phyloP scores from a whole-genome alignment of 2,113 vertebrate genomes.

The Ailurus styani region DNA sequence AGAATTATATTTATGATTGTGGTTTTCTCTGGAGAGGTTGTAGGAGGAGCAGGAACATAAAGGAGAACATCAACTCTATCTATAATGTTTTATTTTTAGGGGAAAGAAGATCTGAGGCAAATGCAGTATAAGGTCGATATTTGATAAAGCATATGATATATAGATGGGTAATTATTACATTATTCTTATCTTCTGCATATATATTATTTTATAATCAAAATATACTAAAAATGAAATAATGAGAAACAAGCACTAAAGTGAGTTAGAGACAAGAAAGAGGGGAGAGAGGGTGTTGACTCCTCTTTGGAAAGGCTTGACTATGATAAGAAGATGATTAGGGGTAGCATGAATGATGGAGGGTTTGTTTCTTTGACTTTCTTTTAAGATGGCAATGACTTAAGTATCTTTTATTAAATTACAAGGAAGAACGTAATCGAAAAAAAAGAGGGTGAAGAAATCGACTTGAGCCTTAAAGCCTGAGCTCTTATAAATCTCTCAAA shows the following conservation, averaged over 20 bases:
- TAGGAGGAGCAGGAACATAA: neutral
- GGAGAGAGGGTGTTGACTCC: neutral
- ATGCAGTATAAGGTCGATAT: neutral
- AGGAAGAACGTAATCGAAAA: neutral
- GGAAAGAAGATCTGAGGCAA: neutral
- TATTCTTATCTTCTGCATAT: neutral
- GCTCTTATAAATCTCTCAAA: neutral
- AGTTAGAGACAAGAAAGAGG: neutral
- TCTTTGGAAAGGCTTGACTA: neutral
- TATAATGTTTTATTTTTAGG: neutral
- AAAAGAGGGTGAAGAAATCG: neutral
- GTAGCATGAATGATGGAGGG: neutral
- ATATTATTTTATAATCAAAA: neutral
- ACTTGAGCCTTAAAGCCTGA: neutral
- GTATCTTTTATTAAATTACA: neutral
- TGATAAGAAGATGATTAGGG: neutral
- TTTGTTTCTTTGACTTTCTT: neutral
- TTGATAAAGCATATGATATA: neutral
- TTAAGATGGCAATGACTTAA: neutral
- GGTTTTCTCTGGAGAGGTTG: neutral
- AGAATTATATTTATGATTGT: neutral
- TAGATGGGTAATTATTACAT: neutral
- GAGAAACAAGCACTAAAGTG: neutral
- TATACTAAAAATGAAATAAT: neutral
- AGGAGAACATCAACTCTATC: neutral